Evolutionary conservation across 2,797 vertebrate species (phyloP).

Genomic region (Bradypodion ventrale): DNA sequence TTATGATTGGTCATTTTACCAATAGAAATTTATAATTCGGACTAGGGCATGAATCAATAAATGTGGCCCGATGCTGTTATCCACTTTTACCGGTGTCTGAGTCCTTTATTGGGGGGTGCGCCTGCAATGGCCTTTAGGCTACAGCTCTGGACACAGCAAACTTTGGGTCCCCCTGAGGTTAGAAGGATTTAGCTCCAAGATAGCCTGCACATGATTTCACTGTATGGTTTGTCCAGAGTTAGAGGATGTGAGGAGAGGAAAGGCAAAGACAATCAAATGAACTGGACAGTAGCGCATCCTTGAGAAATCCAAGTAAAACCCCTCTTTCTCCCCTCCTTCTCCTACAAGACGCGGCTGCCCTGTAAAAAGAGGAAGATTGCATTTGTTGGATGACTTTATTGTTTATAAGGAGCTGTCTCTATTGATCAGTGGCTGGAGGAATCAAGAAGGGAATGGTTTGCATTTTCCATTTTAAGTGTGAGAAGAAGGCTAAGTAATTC

Average conservation of each 20-base stretch:
- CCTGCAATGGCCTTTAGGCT: background rate
- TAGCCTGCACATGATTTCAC: background rate
- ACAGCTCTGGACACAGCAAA: background rate
- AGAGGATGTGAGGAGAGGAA: background rate
- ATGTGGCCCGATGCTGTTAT: no score
- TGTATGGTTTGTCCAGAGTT: background rate
- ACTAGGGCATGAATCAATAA: no score
- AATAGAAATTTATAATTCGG: no score
- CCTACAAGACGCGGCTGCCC: conserved; percentile 6
- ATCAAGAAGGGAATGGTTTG: conserved; percentile 19
- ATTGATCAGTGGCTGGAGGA: conserved; percentile 52
- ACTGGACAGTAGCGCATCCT: background rate
- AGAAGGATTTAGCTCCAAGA: background rate
- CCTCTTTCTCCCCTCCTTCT: background rate
- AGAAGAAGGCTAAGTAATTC: conserved; percentile 42
- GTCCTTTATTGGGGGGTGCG: no score
- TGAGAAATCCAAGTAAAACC: background rate
- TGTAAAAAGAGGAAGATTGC: conserved; percentile 35
- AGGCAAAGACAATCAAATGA: background rate
- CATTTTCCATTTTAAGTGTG: conserved; percentile 51
- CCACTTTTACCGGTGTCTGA: no score
- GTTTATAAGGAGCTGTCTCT: conserved; percentile 54
- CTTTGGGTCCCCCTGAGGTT: background rate
- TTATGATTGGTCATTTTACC: no score
- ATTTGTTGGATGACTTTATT: conserved; percentile 33